Conservation (phyloP, 2,888 invertebrate genomes). For the Boloria selene region DNA sequence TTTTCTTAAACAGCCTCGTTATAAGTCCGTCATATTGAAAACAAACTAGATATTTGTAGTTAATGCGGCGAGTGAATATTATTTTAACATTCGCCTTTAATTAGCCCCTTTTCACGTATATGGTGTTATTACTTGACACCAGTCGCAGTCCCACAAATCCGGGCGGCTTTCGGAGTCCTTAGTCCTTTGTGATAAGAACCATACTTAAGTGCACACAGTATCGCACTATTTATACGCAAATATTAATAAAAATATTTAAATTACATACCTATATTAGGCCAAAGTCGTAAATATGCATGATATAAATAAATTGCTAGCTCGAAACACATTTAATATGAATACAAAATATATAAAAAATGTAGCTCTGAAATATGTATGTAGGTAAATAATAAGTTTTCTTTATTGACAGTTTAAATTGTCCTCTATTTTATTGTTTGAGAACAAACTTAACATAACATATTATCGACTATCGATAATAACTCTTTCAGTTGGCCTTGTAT, state of each 20-base stretch:
- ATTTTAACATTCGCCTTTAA: conserved; percentile 46
- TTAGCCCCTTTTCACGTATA: conserved; percentile 43
- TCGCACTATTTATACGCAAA: conserved; percentile 13
- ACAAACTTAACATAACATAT: too few species aligned
- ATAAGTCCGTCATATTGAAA: conserved; percentile 36
- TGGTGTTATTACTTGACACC: conserved; percentile 42
- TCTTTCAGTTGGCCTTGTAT: too few species aligned
- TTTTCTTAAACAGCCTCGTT: conserved; percentile 35
- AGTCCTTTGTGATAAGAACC: neutral
- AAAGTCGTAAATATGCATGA: conserved; percentile 28
- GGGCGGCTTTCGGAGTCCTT: neutral
- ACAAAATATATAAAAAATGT: neutral
- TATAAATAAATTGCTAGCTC: conserved; percentile 12
- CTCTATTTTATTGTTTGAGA: too few species aligned
- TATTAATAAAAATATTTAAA: conserved; percentile 31
- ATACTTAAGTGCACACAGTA: neutral
- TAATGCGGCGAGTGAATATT: conserved; percentile 37
- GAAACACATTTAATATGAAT: neutral
- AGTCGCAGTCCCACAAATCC: conserved; percentile 16
- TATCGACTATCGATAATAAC: too few species aligned
- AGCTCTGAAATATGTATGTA: too few species aligned
- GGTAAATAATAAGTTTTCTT: too few species aligned
- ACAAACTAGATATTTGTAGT: conserved; percentile 33
- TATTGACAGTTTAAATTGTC: too few species aligned
- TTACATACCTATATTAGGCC: conserved; percentile 26